Evolutionary conservation across 2,888 invertebrate genomes (phyloP).

Genomic region (Lasioglossum vierecki): DNA sequence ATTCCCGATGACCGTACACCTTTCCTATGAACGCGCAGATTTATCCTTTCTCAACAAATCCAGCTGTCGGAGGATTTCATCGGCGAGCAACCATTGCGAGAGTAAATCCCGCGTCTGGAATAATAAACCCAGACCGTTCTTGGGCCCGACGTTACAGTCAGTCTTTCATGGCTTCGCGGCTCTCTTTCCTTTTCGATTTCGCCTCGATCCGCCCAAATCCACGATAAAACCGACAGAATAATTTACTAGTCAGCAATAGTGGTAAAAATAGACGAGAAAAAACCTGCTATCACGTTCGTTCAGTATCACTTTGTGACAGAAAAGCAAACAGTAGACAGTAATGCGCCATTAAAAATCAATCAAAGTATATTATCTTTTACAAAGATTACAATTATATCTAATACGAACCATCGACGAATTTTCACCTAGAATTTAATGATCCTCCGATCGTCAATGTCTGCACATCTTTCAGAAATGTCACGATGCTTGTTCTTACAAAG

Average conservation of each 20-base stretch:
- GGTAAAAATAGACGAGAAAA: too few relatives aligned
- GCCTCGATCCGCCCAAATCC: neutral
- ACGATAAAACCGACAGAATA: neutral
- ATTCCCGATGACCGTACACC: slow-evolving; percentile 18
- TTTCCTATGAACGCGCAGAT: slow-evolving; percentile 54
- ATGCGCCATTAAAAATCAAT: too few relatives aligned
- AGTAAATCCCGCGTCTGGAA: slow-evolving; percentile 62
- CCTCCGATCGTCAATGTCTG: neutral
- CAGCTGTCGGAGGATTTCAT: slow-evolving; percentile 72
- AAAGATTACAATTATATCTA: neutral
- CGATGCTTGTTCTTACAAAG: too few relatives aligned
- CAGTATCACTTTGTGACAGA: too few relatives aligned
- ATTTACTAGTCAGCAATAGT: neutral
- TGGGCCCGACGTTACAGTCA: neutral
- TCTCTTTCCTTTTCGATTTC: slow-evolving; percentile 37
- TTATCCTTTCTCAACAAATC: slow-evolving; percentile 73
- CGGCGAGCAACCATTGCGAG: slow-evolving; percentile 55
- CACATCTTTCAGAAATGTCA: neutral
- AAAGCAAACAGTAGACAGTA: too few relatives aligned
- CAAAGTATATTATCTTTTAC: neutral
- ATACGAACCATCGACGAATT: neutral
- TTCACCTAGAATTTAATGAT: neutral
- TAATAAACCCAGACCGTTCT: slow-evolving; percentile 62
- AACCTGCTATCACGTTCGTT: too few relatives aligned
- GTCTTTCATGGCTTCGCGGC: neutral